phyloP scores from a whole-genome alignment of 2,888 invertebrate genomes.

The Habroteleia sp. region DNA sequence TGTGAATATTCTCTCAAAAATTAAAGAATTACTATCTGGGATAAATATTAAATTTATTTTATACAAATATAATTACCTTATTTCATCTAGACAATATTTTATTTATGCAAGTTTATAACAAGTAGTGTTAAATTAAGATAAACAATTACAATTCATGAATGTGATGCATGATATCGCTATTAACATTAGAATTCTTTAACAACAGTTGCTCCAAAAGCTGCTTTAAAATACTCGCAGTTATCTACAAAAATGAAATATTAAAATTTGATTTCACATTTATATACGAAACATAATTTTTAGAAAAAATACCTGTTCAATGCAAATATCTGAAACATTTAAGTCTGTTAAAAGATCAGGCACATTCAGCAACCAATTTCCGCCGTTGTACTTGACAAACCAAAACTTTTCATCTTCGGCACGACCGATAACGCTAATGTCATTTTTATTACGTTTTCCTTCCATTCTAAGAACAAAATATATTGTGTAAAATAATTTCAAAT shows the following conservation, averaged over 20 bases:
- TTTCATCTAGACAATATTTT: no score
- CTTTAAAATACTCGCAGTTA: conserved; percentile 2
- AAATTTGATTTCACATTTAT: not conserved
- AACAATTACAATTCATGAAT: conserved; percentile 16
- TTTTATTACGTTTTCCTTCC: conserved; percentile 2
- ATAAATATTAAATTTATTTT: no score
- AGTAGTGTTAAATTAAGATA: no score
- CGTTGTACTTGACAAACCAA: conserved; percentile 46
- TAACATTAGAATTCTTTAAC: not conserved
- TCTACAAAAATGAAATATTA: conserved; percentile 6
- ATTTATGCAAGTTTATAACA: no score
- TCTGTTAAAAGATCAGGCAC: conserved; percentile 26
- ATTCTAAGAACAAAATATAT: conserved; percentile 17
- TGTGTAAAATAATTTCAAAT: conserved; percentile 1
- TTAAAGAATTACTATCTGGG: no score
- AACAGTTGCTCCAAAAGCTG: not conserved
- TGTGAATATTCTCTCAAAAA: no score
- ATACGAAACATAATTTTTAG: not conserved
- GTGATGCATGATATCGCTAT: conserved; percentile 7
- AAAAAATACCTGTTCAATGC: conserved; percentile 34
- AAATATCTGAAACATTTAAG: conserved; percentile 15
- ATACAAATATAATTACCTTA: no score
- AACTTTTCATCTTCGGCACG: conserved; percentile 25
- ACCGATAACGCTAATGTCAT: conserved; percentile 52
- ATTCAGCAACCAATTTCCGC: conserved; percentile 35